A percentile compares a stretch with the other conserved stretches of the same genome.
phyloP scores from a whole-genome alignment of 2,113 vertebrate genomes.

The Nansenia antarctica region DNA sequence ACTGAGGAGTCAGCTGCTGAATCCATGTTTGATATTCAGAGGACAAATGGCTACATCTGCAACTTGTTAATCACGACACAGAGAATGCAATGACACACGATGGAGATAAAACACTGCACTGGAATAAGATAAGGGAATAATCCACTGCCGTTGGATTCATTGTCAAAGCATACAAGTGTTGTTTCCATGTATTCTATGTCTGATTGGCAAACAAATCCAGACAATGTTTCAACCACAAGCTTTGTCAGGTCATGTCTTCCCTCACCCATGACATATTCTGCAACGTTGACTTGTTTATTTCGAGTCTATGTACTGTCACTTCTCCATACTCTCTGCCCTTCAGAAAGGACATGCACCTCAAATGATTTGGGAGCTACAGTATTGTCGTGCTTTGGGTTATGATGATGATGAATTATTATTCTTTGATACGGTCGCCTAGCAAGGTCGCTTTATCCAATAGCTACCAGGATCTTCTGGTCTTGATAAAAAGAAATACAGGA shows the following conservation, averaged over 20 bases:
- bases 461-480: no score
- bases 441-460: no score
- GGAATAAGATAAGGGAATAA: constrained; percentile 31
- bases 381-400: no score
- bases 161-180: constrained; percentile 20
- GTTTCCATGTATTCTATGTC: neutral
- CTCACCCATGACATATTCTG: neutral
- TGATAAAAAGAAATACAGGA: no score
- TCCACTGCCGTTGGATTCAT: constrained; percentile 45
- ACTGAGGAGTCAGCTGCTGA: constrained; percentile 63
- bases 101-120: constrained; percentile 52
- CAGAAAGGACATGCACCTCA: constrained; percentile 34
- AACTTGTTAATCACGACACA: constrained; percentile 63
- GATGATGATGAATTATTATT: no score
- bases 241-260: neutral
- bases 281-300: neutral
- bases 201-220: neutral
- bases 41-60: constrained; percentile 54
- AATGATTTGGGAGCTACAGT: constrained; percentile 36
- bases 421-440: no score
- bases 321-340: constrained; percentile 18
- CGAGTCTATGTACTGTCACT: neutral
- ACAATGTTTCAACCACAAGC: neutral
- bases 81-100: constrained; percentile 51
- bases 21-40: constrained; percentile 53